phyloP scores from a whole-genome alignment of 2,113 vertebrate genomes.

The Gasterosteus nipponicus region DNA sequence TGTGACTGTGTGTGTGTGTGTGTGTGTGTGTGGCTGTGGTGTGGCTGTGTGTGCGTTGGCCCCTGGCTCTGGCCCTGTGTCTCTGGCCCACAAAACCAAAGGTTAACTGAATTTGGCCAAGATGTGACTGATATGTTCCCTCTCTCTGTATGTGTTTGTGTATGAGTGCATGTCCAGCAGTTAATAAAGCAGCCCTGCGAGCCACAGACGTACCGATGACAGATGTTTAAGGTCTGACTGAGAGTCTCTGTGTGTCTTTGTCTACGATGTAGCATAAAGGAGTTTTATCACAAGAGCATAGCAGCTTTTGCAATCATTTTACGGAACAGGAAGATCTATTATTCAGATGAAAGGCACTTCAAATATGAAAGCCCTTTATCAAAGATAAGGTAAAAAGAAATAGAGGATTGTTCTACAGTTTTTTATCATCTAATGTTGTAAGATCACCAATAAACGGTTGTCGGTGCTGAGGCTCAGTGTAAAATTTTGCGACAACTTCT shows the following conservation, averaged over 20 bases:
- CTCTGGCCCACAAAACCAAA: slow-evolving; percentile 62
- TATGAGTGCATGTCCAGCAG: slow-evolving; percentile 21
- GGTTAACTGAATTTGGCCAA: slow-evolving; percentile 73
- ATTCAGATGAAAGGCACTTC: not conserved
- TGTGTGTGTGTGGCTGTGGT: slow-evolving; percentile 55
- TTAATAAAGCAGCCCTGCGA: slow-evolving; percentile 16
- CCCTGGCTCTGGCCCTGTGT: slow-evolving; percentile 53
- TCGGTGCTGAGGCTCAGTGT: not conserved
- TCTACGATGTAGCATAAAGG: not conserved
- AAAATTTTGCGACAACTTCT: not conserved
- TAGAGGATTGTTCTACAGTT: not conserved
- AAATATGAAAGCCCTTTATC: not conserved
- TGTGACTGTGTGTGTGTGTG: slow-evolving; percentile 29
- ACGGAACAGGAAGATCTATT: not conserved
- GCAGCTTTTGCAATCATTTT: not conserved
- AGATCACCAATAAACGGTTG: not conserved
- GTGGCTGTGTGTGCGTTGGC: slow-evolving; percentile 35
- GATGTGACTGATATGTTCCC: slow-evolving; percentile 61
- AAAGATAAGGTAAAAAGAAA: not conserved
- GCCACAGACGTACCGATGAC: slow-evolving; percentile 24
- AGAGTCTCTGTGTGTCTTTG: slow-evolving; percentile 24
- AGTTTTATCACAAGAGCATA: not conserved
- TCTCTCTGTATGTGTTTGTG: slow-evolving; percentile 46
- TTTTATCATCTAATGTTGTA: not conserved
- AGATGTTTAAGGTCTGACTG: slow-evolving; percentile 26